Evolutionary conservation across 1,140 invertebrate genomes (phyloP), one percentile per base, ranked within the genome.

Genomic region (Steinernema feltiae): DNA sequence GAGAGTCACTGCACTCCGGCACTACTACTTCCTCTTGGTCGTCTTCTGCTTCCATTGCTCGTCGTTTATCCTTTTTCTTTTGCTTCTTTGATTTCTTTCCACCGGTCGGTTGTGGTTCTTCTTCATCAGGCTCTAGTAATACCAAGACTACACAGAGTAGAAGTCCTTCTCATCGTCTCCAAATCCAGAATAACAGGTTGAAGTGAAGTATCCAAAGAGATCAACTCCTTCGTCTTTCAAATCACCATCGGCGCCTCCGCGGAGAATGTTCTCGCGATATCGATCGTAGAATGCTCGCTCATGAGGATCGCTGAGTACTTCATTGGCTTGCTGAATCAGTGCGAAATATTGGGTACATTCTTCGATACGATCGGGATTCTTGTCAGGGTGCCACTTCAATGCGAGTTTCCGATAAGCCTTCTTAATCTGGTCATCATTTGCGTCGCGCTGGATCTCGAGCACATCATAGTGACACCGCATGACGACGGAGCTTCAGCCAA

Each of bases 251-350:
- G 82, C 83, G 88, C 93, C 93, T 87, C 92, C 91, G 77, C 86
- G 86, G 3, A 98, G 87, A 74, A 97, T 92, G 48, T 92, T 91
- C 70, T 95, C 93, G 72, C 93, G 89, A 85, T 97, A 93, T 81
- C 92, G 91, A 85, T 97, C 94, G 88, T 97, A 93, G 93, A 94
- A 98, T 1, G 93, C 91, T 82, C 96, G 89, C 87, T 98, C 95
- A 82, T 97, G 94, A 0, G 92, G 90, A 88, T 98, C 95, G 75
- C 91, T 93, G 0, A 99, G 88, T 3, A 97, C 92, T 86, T 97
- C 94, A 88, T 96, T 98, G 0, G 96, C 95, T 87, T 95, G 94
- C 87, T 98, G 95, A 7, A 98, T 90, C 1, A 93, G 82, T 82
- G 94, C 93, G 88, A 99, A 98, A 80, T 94, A 91, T 86, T 92